Conservation (phyloP, 1,140 invertebrate species). For the Zaprionus ghesquierei region DNA sequence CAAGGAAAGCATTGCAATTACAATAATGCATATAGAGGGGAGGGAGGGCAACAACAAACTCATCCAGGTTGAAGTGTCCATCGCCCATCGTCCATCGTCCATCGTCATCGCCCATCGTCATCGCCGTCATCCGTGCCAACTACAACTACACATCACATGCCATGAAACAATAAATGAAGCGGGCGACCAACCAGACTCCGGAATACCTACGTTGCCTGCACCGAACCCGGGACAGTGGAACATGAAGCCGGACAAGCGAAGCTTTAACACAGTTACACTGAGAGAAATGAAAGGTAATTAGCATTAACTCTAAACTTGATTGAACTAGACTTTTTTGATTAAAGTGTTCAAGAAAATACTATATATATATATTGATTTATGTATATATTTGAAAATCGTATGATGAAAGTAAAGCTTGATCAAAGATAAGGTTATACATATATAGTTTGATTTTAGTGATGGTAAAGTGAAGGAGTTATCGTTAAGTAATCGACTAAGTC, state of each 20-base stretch:
- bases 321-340: too few relatives aligned
- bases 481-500: too few relatives aligned
- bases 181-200: constrained; percentile 2
- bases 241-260: not conserved
- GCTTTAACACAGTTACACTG: not conserved
- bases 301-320: too few relatives aligned
- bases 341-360: too few relatives aligned
- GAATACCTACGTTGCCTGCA: too few relatives aligned
- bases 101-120: constrained; percentile 21
- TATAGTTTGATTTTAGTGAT: too few relatives aligned
- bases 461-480: too few relatives aligned
- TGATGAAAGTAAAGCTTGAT: too few relatives aligned
- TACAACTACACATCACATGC: constrained; percentile 37
- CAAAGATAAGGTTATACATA: too few relatives aligned
- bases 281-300: not conserved
- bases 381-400: too few relatives aligned
- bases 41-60: constrained; percentile 16
- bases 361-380: too few relatives aligned
- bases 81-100: not conserved
- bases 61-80: constrained; percentile 27
- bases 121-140: constrained; percentile 19
- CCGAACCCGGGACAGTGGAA: not conserved
- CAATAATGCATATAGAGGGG: constrained; percentile 38
- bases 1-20: constrained; percentile 40
- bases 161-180: constrained; percentile 40